A percentile compares a stretch with the other conserved stretches of the same genome.
Conservation (phyloP, 2,113 vertebrate species). For the Naja naja region DNA sequence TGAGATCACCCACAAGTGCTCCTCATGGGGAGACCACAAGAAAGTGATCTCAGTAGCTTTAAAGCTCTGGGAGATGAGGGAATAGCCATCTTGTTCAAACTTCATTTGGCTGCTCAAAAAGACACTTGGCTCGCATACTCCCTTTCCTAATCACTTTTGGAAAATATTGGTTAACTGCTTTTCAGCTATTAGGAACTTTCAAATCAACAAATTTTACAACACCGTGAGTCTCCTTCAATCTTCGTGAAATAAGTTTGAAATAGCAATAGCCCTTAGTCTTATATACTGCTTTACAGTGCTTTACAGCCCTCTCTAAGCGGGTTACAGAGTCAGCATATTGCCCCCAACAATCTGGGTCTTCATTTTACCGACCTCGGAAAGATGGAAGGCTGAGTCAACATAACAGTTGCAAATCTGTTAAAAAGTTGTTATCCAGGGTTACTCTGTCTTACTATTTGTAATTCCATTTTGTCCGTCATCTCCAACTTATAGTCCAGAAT, state of each 20-base stretch:
- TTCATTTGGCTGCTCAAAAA: not conserved
- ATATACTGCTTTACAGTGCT: too few relatives aligned
- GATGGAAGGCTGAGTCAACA: too few relatives aligned
- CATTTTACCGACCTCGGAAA: too few relatives aligned
- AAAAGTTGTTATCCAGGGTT: not conserved
- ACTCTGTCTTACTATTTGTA: not conserved
- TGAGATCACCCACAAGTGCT: not conserved
- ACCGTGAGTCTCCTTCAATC: not conserved
- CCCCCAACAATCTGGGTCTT: too few relatives aligned
- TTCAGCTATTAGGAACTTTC: not conserved
- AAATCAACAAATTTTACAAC: not conserved
- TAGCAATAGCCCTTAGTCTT: too few relatives aligned
- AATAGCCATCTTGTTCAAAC: not conserved
- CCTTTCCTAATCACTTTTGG: not conserved
- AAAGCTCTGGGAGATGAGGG: not conserved
- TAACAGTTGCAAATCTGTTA: not conserved
- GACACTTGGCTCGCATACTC: not conserved
- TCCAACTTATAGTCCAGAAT: not conserved
- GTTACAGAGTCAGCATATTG: too few relatives aligned
- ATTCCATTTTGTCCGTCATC: not conserved
- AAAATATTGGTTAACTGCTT: not conserved
- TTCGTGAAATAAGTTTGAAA: not conserved
- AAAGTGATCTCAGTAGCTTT: not conserved
- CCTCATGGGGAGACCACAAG: not conserved
- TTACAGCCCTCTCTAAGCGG: too few relatives aligned